These are phyloP conservation scores for Pituophis catenifer DNA, from an alignment of 2,113 vertebrate genomes.

Conservation along the genomic window DNA sequence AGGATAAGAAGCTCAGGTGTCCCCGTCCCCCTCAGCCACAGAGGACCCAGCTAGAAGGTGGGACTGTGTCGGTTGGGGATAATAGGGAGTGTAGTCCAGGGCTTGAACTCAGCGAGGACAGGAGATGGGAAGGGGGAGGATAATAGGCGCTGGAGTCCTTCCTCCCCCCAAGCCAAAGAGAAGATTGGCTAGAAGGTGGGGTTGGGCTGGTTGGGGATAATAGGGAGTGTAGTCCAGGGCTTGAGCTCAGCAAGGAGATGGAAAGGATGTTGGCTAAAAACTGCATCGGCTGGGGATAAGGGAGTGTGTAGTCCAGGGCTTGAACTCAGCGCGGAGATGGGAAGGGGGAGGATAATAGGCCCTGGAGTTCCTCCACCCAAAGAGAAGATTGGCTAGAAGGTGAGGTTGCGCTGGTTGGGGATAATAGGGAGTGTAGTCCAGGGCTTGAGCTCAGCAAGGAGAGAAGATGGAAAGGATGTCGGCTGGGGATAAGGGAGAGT, in stretches of 20 bases:
- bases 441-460: background rate
- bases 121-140: background rate
- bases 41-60: too few relatives aligned
- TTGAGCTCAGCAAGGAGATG: background rate
- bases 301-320: background rate
- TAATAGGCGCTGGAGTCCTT: background rate
- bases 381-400: background rate
- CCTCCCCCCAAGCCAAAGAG: background rate
- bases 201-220: background rate
- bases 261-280: background rate
- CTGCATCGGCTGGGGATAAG: background rate
- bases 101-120: accelerated
- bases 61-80: background rate
- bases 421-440: background rate
- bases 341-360: background rate
- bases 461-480: background rate
- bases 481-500: background rate
- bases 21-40: too few relatives aligned
- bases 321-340: background rate
- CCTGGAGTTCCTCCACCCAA: background rate
- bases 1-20: background rate
- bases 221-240: background rate
- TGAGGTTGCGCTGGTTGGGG: background rate
- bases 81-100: background rate
- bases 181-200: background rate